Evolutionary conservation across 2,797 vertebrate genomes (phyloP).

Genomic region (Molossus molossus): DNA sequence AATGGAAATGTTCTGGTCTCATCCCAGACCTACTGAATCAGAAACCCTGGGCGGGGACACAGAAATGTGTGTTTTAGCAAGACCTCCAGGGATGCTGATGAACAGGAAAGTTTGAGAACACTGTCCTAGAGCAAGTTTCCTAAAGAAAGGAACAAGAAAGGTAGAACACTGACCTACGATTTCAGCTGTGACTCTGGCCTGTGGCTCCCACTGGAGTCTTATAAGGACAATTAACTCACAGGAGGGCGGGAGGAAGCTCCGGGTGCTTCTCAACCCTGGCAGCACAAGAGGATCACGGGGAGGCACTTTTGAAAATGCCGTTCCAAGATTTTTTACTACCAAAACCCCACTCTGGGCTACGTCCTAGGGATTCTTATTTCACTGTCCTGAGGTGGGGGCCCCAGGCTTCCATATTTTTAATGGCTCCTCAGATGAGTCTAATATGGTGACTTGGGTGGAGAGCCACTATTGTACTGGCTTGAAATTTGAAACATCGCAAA

Average conservation of each 20-base stretch:
- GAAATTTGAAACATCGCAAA: neutral
- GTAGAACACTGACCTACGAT: neutral
- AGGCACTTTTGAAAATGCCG: neutral
- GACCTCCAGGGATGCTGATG: neutral
- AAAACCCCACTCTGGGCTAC: neutral
- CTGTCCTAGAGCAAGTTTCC: neutral
- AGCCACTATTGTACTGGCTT: neutral
- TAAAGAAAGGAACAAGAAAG: neutral
- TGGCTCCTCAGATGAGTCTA: neutral
- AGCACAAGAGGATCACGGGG: neutral
- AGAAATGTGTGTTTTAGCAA: conserved; percentile 52
- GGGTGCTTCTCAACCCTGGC: neutral
- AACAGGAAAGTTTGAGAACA: neutral
- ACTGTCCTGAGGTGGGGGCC: neutral
- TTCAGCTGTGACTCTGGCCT: neutral
- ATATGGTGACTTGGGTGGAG: neutral
- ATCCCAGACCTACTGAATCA: neutral
- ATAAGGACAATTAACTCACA: neutral
- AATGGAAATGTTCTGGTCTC: conserved; percentile 1
- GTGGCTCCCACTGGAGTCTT: neutral
- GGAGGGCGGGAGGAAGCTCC: neutral
- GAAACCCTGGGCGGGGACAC: neutral
- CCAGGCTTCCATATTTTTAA: neutral
- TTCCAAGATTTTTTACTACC: neutral
- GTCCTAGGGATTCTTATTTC: neutral